Percentiles rank a stretch among this genome's conserved stretches.
phyloP scores from a whole-genome alignment of 2,797 vertebrate species.

The Etheostoma perlongum region DNA sequence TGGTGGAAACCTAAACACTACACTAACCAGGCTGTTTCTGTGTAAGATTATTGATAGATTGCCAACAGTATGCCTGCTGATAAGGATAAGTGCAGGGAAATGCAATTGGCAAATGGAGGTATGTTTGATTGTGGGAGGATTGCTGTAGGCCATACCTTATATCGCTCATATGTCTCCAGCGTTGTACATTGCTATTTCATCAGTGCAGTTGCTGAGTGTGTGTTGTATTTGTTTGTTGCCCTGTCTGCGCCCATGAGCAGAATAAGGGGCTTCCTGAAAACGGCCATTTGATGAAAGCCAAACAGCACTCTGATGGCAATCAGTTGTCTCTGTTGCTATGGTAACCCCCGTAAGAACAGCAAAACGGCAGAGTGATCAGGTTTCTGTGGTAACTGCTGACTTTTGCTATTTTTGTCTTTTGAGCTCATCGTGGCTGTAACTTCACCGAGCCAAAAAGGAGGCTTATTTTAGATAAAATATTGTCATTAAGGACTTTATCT shows the following conservation, averaged over 20 bases:
- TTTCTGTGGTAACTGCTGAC: slow-evolving; percentile 85
- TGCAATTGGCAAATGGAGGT: slow-evolving; percentile 30
- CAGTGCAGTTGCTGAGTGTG: slow-evolving; percentile 16
- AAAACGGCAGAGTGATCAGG: slow-evolving; percentile 63
- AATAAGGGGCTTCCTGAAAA: slow-evolving; percentile 74
- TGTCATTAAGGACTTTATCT: slow-evolving; percentile 21
- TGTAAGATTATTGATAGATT: slow-evolving; percentile 30
- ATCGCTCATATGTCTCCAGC: slow-evolving; percentile 28
- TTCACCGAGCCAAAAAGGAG: slow-evolving; percentile 43
- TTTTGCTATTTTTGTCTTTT: slow-evolving; percentile 78
- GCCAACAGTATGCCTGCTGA: slow-evolving; percentile 8
- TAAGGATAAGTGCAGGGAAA: slow-evolving; percentile 27
- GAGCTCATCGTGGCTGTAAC: slow-evolving; percentile 51
- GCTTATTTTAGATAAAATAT: slow-evolving; percentile 52
- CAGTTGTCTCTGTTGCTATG: slow-evolving; percentile 87
- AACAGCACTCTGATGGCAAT: slow-evolving; percentile 71
- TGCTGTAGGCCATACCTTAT: slow-evolving; percentile 17
- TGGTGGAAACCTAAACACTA: not conserved
- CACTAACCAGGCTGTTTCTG: slow-evolving; percentile 8
- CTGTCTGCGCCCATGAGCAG: slow-evolving; percentile 26
- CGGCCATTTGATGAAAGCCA: slow-evolving; percentile 68
- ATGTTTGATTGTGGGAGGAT: slow-evolving; percentile 36
- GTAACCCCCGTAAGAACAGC: slow-evolving; percentile 74
- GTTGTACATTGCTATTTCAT: slow-evolving; percentile 43
- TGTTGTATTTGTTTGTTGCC: slow-evolving; percentile 29